These are phyloP conservation scores for Pheosia gnoma DNA, from an alignment of 2,888 invertebrate genomes.

Conservation along the genomic window DNA sequence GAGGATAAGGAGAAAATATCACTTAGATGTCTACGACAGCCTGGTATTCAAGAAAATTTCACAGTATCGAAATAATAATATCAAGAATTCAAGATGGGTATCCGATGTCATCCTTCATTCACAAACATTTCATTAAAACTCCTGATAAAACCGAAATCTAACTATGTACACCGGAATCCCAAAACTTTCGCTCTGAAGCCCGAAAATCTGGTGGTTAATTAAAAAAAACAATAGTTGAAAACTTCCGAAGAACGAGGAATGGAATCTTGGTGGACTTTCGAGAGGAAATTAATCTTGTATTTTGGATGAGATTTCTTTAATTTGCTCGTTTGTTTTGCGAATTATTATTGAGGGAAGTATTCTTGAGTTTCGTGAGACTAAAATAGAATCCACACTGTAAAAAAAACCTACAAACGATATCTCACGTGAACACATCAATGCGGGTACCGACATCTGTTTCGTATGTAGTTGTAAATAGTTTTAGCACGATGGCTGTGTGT, in stretches of 20 bases:
- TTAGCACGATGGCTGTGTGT: too few species aligned
- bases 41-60: too few species aligned
- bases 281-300: slow-evolving; percentile 29
- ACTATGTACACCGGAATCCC: slow-evolving; percentile 27
- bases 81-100: too few species aligned
- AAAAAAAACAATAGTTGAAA: slow-evolving; percentile 35
- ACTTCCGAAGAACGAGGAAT: slow-evolving; percentile 21
- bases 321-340: slow-evolving; percentile 11
- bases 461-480: too few species aligned
- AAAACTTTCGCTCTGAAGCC: slow-evolving; percentile 17
- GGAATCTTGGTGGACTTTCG: slow-evolving; percentile 30
- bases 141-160: slow-evolving; percentile 18
- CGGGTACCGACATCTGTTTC: too few species aligned
- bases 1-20: too few species aligned
- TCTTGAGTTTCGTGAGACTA: background rate
- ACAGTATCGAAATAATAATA: too few species aligned
- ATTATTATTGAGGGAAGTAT: background rate
- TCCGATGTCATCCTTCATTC: background rate
- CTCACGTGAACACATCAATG: too few species aligned
- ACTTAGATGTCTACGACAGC: too few species aligned
- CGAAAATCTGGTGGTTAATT: slow-evolving; percentile 37
- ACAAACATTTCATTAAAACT: background rate
- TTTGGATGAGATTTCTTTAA: slow-evolving; percentile 13
- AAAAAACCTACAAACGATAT: too few species aligned
- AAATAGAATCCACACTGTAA: background rate